Evolutionary conservation across 2,888 invertebrate species (phyloP), one percentile per base, ranked within the genome.

Genomic region (Sesamia inferens): DNA sequence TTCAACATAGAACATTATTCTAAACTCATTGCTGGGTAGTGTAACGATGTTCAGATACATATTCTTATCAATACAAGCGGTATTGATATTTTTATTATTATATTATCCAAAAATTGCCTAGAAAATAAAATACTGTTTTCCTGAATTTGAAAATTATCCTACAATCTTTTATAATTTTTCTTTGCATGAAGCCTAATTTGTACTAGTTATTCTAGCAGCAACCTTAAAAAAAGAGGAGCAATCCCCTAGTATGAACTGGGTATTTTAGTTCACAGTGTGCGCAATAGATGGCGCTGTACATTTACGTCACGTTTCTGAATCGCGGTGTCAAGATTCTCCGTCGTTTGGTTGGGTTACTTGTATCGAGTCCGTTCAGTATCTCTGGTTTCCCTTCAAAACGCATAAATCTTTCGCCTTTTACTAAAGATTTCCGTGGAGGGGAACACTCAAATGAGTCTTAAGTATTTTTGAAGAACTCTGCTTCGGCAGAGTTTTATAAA

Each of bases 391-490:
- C 96, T 97, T 97, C 97, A 97, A 93, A 92, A 96, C 97, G 97
- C 92, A 97, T 96, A 97, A 97, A 97, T 97, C 97, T 97, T 97
- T 97, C 97, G 97, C 97, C 97, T 97, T 97, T 97, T 97, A 97
- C 97, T 97, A 97, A 97, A 97, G 97, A 97, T 97, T 97, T 97
- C 97, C 97, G 97, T 97, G 97, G 97, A 97, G 97, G 97, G 97
- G 97, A 95, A 96, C 97, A 97, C 96, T 96, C 96, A 96, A 97
- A 97, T 97, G 97, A 97, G 97, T 97, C 97, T 97, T 19, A n/a
- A 0, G 19, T 8, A 77, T 78, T 78, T 77, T 82, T 77, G 78
- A 42, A 77, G 63, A 58, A 63, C 77, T 77, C 48, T 62, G 78
- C 57, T 77, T 48, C 57, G 78, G 83, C 64, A 70, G 61, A 62